Evolutionary conservation across 2,888 invertebrate species (phyloP).

Genomic region (Zhuqinia jingwanae): DNA sequence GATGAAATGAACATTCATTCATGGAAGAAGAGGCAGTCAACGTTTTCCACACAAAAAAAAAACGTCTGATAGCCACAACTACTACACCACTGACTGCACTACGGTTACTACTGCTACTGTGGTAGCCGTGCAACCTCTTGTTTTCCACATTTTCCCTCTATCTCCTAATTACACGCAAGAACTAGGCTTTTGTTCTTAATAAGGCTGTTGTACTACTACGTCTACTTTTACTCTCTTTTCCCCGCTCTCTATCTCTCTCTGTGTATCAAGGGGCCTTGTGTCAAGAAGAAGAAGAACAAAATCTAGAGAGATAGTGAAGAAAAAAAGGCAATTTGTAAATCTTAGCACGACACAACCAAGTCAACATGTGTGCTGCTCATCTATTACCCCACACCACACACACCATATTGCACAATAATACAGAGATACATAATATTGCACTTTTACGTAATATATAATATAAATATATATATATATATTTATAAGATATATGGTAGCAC

Average conservation of each 20-base stretch:
- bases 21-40: not conserved
- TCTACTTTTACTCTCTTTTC: too few relatives aligned
- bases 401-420: not conserved
- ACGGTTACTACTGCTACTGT: too few relatives aligned
- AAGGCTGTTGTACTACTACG: slow-evolving; percentile 47
- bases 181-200: slow-evolving; percentile 61
- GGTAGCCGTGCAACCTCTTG: slow-evolving; percentile 15
- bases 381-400: not conserved
- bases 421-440: not conserved
- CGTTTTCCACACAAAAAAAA: slow-evolving; percentile 10
- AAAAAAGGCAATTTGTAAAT: slow-evolving; percentile 56
- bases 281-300: slow-evolving; percentile 14
- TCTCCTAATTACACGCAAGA: slow-evolving; percentile 68
- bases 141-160: slow-evolving; percentile 12
- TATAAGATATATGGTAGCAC: not conserved
- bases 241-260: slow-evolving; percentile 12
- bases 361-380: slow-evolving; percentile 29
- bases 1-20: slow-evolving; percentile 57
- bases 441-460: not conserved
- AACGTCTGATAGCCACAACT: slow-evolving; percentile 34
- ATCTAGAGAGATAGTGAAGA: not conserved
- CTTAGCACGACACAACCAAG: slow-evolving; percentile 48
- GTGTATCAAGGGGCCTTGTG: slow-evolving; percentile 10
- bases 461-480: not conserved
- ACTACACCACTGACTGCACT: not conserved